Percentiles rank a stretch among this genome's conserved stretches.
These are phyloP conservation scores for Ligdia adustata DNA, from an alignment of 2,888 invertebrate genomes.

Conservation along the genomic window DNA sequence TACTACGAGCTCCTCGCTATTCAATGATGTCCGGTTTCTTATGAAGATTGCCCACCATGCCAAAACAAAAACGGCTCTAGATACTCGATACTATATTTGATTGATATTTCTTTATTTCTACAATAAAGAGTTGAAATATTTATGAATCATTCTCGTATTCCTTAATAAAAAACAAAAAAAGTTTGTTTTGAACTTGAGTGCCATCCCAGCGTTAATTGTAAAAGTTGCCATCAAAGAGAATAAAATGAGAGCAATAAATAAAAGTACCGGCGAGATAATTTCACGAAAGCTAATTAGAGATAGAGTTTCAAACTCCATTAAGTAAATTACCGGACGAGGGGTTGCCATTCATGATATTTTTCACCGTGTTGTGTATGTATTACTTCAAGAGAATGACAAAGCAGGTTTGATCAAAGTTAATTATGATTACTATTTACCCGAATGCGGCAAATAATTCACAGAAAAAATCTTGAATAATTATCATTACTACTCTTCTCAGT, in stretches of 20 bases:
- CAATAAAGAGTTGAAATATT: no score
- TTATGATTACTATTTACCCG: not conserved
- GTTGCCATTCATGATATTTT: constrained; percentile 16
- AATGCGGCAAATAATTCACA: constrained; percentile 1
- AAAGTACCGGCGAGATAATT: constrained; percentile 35
- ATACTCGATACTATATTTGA: no score
- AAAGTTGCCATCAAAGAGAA: constrained; percentile 23
- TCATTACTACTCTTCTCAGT: no score
- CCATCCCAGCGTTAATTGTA: constrained; percentile 8
- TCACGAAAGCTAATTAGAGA: constrained; percentile 55
- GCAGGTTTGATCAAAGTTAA: not conserved
- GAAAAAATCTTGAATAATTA: no score
- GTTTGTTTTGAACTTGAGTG: not conserved
- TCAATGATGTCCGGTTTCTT: no score
- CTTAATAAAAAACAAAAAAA: no score
- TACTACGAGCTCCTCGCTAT: no score
- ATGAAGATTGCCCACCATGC: no score
- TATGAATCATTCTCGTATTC: no score
- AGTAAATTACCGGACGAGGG: constrained; percentile 46
- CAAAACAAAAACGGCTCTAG: no score
- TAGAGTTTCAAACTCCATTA: constrained; percentile 58
- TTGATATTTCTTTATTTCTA: no score
- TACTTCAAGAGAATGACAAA: not conserved
- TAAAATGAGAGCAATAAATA: constrained; percentile 43
- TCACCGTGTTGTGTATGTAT: not conserved